These are phyloP conservation scores for Ptychochromis oligacanthus DNA, from an alignment of 2,113 vertebrate species.

Conservation along the genomic window DNA sequence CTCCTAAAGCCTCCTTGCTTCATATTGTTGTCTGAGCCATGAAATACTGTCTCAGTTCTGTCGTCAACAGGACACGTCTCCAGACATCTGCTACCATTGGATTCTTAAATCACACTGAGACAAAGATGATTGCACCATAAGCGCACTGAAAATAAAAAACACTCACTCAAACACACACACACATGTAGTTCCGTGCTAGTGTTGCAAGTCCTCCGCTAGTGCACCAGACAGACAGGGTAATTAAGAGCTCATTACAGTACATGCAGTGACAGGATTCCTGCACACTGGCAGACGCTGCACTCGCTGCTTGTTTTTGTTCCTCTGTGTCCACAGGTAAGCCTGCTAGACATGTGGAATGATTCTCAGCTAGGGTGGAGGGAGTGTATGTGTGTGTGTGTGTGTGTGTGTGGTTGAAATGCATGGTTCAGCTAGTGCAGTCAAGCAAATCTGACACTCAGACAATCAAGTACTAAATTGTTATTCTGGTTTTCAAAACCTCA, in stretches of 20 bases:
- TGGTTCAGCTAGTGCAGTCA: constrained; percentile 69
- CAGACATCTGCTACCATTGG: constrained; percentile 60
- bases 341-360: constrained; percentile 77
- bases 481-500: constrained; percentile 69
- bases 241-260: constrained; percentile 81
- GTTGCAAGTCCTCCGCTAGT: constrained; percentile 67
- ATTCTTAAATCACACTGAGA: constrained; percentile 52
- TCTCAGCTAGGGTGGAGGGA: constrained; percentile 60
- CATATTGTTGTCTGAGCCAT: constrained; percentile 65
- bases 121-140: constrained; percentile 49
- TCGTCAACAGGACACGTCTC: constrained; percentile 62
- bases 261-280: constrained; percentile 78
- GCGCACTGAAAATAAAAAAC: constrained; percentile 52
- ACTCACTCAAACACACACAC: constrained; percentile 13
- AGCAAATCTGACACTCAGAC: constrained; percentile 74
- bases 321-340: constrained; percentile 74
- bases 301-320: constrained; percentile 76
- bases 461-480: constrained; percentile 74
- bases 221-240: constrained; percentile 79
- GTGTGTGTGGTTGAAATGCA: constrained; percentile 37
- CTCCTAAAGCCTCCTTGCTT: constrained; percentile 68
- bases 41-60: constrained; percentile 69
- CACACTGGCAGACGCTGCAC: constrained; percentile 67
- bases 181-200: constrained; percentile 50
- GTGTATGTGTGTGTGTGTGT: constrained; percentile 40